phyloP scores from a whole-genome alignment of 35 echinoderm and acorn worm species.

The Ophioderma brevispina region DNA sequence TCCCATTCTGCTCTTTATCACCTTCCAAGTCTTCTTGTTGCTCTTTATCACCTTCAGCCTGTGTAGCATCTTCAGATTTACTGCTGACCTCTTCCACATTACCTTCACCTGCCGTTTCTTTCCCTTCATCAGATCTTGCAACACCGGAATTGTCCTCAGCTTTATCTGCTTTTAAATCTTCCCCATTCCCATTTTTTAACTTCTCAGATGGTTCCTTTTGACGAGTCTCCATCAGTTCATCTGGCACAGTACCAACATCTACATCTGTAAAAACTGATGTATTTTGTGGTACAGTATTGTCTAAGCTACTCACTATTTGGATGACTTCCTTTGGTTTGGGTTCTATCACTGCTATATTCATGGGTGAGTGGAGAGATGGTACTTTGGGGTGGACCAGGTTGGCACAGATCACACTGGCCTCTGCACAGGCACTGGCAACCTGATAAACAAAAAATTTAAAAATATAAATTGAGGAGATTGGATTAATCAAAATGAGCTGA shows the following conservation, averaged over 20 bases:
- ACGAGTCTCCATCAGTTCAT: neutral
- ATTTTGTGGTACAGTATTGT: neutral
- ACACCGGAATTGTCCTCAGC: neutral
- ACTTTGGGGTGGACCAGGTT: constrained; percentile 42
- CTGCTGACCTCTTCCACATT: neutral
- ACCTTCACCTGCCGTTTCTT: neutral
- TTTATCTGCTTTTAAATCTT: neutral
- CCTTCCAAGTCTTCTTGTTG: neutral
- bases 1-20: neutral
- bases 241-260: neutral
- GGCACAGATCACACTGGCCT: constrained; percentile 43
- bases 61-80: too few species aligned
- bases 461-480: neutral
- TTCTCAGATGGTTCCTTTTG: neutral
- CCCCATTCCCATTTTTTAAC: neutral
- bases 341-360: constrained; percentile 7
- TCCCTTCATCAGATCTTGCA: neutral
- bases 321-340: neutral
- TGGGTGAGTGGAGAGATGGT: constrained; percentile 9
- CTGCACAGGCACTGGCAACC: constrained; percentile 47
- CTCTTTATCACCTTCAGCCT: neutral
- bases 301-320: neutral
- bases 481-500: neutral
- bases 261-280: neutral
- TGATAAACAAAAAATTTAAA: neutral